These are phyloP conservation scores for Elephas maximus DNA, from an alignment of 2,113 vertebrate species.

Conservation along the genomic window DNA sequence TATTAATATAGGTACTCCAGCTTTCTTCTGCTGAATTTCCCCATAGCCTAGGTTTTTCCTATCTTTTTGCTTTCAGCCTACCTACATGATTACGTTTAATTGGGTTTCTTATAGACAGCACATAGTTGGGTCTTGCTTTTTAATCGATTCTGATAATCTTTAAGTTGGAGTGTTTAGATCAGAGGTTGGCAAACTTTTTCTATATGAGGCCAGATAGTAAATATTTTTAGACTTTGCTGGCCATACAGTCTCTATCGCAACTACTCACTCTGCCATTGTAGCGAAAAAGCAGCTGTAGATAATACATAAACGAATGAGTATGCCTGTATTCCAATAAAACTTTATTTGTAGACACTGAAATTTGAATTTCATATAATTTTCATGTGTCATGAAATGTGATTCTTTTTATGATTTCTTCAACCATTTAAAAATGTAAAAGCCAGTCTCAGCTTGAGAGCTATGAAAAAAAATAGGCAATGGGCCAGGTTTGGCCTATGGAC, in stretches of 20 bases:
- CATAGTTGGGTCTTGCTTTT: too few relatives aligned
- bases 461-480: background rate
- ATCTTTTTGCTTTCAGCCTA: background rate
- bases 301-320: background rate
- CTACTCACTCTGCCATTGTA: background rate
- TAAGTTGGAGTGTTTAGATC: background rate
- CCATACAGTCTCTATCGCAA: background rate
- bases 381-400: background rate
- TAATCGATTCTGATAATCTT: background rate
- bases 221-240: slow-evolving; percentile 20
- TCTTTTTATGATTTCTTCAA: slow-evolving; percentile 9
- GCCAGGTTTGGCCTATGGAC: background rate
- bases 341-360: slow-evolving; percentile 7
- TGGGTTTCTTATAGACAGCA: background rate
- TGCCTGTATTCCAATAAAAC: slow-evolving; percentile 10
- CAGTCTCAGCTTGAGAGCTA: background rate
- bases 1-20: background rate
- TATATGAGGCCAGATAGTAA: background rate
- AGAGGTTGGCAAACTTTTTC: background rate
- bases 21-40: background rate
- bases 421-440: slow-evolving; percentile 32
- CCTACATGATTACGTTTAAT: slow-evolving; percentile 11
- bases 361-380: slow-evolving; percentile 25
- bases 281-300: background rate
- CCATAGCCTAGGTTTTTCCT: background rate